Conservation (phyloP, 2,797 vertebrate species). For the Sebastes jordani region DNA sequence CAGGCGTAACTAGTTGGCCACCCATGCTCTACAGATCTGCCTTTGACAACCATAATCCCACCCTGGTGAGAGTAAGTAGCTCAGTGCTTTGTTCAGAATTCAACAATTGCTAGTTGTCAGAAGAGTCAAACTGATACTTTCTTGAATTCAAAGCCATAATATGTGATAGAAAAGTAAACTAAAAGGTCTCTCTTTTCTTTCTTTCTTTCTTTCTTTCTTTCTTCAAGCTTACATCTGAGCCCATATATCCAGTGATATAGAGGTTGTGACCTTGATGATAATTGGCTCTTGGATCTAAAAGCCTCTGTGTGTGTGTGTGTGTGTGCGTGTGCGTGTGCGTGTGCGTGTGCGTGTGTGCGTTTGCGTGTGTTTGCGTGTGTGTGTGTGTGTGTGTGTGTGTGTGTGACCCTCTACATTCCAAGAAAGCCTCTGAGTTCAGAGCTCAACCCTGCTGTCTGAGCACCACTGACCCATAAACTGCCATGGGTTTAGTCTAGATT, state of each 20-base stretch:
- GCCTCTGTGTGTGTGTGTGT: background rate
- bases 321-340: rapidly evolving
- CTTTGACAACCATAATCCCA: background rate
- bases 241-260: background rate
- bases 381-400: too few species aligned
- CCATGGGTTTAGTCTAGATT: constrained; percentile 30
- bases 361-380: too few species aligned
- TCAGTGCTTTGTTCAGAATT: background rate
- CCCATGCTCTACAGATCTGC: background rate
- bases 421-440: constrained; percentile 1
- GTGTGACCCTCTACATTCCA: constrained; percentile 56
- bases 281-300: constrained; percentile 52
- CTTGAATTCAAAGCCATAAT: background rate
- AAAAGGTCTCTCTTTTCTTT: background rate
- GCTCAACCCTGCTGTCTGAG: background rate
- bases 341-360: too few species aligned
- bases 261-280: constrained; percentile 1
- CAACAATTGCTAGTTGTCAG: background rate
- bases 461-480: constrained; percentile 28
- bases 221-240: background rate
- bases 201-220: background rate
- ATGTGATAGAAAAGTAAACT: background rate
- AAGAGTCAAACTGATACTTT: background rate
- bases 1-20: background rate
- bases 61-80: too few species aligned